A percentile compares a stretch with the other conserved stretches of the same genome.
These are phyloP conservation scores for Micrasema minimum DNA, from an alignment of 1,140 invertebrate species.

Conservation along the genomic window DNA sequence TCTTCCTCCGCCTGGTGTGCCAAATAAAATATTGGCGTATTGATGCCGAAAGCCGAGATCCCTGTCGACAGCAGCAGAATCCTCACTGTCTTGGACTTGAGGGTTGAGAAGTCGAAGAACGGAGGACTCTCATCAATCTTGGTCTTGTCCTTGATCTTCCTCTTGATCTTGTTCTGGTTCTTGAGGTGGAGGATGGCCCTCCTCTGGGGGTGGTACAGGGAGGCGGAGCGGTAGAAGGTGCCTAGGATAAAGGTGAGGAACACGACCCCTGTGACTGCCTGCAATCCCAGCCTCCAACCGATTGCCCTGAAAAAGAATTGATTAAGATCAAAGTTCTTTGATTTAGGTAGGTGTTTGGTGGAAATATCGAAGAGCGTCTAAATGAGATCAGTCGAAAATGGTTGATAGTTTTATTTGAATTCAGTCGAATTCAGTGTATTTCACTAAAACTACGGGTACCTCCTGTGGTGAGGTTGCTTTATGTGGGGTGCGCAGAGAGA, in stretches of 20 bases:
- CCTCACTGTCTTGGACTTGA: conserved; percentile 85
- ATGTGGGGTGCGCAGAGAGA: too few relatives aligned
- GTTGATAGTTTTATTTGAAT: too few relatives aligned
- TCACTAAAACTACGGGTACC: too few relatives aligned
- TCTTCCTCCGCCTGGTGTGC: conserved; percentile 81
- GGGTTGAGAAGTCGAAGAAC: conserved; percentile 87
- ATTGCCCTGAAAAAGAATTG: conserved; percentile 73
- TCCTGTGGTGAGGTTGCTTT: too few relatives aligned
- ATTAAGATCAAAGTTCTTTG: too few relatives aligned
- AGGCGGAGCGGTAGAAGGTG: conserved; percentile 89
- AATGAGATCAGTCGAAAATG: too few relatives aligned
- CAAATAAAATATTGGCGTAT: conserved; percentile 88
- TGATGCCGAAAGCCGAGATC: conserved; percentile 83
- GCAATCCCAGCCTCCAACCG: conserved; percentile 89
- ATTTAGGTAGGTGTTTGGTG: neutral
- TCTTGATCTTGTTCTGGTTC: conserved; percentile 80
- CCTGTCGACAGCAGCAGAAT: conserved; percentile 84
- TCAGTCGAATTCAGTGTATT: too few relatives aligned
- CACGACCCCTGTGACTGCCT: conserved; percentile 85
- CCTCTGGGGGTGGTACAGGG: conserved; percentile 88
- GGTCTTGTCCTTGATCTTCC: conserved; percentile 83
- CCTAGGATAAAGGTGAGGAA: conserved; percentile 88
- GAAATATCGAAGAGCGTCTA: too few relatives aligned
- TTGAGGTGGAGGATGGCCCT: conserved; percentile 90
- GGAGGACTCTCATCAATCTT: conserved; percentile 80